These are phyloP conservation scores for Empis livida DNA, from an alignment of 2,888 invertebrate species.

Conservation along the genomic window DNA sequence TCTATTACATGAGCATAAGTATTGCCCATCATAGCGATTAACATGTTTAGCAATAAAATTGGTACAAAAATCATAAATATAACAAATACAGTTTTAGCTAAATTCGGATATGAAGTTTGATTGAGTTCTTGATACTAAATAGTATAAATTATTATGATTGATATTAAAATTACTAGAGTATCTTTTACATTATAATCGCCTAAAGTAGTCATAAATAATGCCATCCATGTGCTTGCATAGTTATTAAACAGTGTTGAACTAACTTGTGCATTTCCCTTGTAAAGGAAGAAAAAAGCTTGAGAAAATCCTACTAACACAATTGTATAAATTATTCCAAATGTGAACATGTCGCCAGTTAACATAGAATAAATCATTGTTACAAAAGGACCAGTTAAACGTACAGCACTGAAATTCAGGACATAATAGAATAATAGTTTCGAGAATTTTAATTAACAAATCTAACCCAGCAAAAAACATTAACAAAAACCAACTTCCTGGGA, in stretches of 20 bases:
- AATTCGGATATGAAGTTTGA: slow-evolving; percentile 77
- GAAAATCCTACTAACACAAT: slow-evolving; percentile 93
- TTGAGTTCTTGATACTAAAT: slow-evolving; percentile 85
- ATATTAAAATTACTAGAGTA: neutral
- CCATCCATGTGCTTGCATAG: slow-evolving; percentile 92
- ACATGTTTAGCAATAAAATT: slow-evolving; percentile 85
- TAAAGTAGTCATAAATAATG: slow-evolving; percentile 91
- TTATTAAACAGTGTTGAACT: slow-evolving; percentile 69
- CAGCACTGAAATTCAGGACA: slow-evolving; percentile 51
- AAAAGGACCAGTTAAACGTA: slow-evolving; percentile 92
- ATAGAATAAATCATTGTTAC: slow-evolving; percentile 99
- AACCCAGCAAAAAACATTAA: slow-evolving; percentile 99
- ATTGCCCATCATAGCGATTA: slow-evolving; percentile 99
- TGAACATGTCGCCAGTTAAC: slow-evolving; percentile 97
- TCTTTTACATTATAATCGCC: slow-evolving; percentile 91
- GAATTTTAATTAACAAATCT: slow-evolving; percentile 17
- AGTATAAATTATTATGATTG: slow-evolving; percentile 1
- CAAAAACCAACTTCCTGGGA: slow-evolving; percentile 95
- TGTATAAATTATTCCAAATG: slow-evolving; percentile 93
- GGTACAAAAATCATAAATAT: slow-evolving; percentile 98
- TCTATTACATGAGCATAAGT: slow-evolving; percentile 97
- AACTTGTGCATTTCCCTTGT: slow-evolving; percentile 76
- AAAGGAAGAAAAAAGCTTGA: slow-evolving; percentile 89
- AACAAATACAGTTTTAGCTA: slow-evolving; percentile 93
- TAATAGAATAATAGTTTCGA: neutral